Evolutionary conservation across 1,140 invertebrate species (phyloP), one percentile per base, ranked within the genome.

Genomic region (Yoshiicerus persimilis): DNA sequence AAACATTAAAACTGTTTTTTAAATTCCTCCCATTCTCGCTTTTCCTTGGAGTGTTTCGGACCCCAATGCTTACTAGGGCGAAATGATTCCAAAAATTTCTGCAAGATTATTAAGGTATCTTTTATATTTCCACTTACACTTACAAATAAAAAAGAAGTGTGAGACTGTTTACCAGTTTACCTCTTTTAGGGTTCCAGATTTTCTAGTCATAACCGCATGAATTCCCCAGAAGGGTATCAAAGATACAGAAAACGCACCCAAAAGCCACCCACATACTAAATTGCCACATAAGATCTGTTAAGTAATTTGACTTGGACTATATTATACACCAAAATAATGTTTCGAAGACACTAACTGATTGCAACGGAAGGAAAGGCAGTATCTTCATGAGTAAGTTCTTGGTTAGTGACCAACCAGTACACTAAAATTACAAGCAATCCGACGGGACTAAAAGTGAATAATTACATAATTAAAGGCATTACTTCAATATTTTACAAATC

Each of bases 401-500:
- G 92, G 11, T 93, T 92, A 23, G 92, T 93, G 10, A 91, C 88
- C 23, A 96, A 92, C 0, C 94, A 95, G 91, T 96, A 96, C 0
- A 95, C 90, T 75, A 96, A 95, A 39, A 96, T 95, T 0, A 94
- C 93, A 27, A 95, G 92, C 90, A 97, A 94, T 88, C 96, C 94
- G 0, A 94, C 91, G 90, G 88, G 88, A 16, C 83, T 84, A 41
- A 8, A 84, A n/a, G 30, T 41, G 41, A 47, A 20, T n/a, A n/a
- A n/a, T n/a, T n/a, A n/a, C n/a, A n/a, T n/a, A n/a, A n/a, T n/a
- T n/a, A n/a, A n/a, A n/a, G n/a, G n/a, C n/a, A n/a, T n/a, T n/a
- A n/a, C n/a, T n/a, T n/a, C n/a, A n/a, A n/a, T n/a, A n/a, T n/a
- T n/a, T n/a, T n/a, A n/a, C n/a, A n/a, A n/a, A n/a, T n/a, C n/a